Evolutionary conservation across 2,113 vertebrate genomes (phyloP).

Genomic region (Ptyas mucosa): DNA sequence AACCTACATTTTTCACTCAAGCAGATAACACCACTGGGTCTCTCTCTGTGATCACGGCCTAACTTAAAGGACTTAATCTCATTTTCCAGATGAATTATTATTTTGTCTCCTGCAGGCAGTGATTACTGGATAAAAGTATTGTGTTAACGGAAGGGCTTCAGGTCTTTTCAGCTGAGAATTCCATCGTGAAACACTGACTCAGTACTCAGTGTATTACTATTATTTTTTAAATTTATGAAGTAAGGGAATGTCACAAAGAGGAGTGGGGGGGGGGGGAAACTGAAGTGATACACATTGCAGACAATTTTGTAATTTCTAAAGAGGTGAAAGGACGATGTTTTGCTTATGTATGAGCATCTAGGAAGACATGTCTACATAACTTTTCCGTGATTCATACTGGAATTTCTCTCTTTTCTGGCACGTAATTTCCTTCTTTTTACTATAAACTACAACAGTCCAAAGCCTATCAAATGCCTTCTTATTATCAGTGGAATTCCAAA

Average conservation of each 20-base stretch:
- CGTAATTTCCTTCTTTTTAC: not conserved
- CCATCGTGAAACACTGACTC: conserved; percentile 21
- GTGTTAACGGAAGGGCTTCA: conserved; percentile 71
- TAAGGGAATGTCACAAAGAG: conserved; percentile 46
- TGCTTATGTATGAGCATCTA: conserved; percentile 14
- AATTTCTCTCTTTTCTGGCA: conserved; percentile 40
- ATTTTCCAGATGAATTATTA: conserved; percentile 83
- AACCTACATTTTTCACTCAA: conserved; percentile 68
- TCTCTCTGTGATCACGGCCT: conserved; percentile 72
- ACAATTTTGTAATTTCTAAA: conserved; percentile 61
- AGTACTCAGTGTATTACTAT: conserved; percentile 26
- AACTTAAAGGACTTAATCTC: conserved; percentile 81
- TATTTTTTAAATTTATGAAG: conserved; percentile 17
- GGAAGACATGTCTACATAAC: conserved; percentile 33
- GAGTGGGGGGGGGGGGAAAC: conserved; percentile 14
- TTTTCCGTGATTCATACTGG: conserved; percentile 45
- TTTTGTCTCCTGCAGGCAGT: conserved; percentile 79
- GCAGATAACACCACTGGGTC: conserved; percentile 68
- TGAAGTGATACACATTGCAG: conserved; percentile 55
- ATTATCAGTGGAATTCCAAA: conserved; percentile 3
- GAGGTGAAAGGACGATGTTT: conserved; percentile 42
- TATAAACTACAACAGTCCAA: not conserved
- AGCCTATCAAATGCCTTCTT: not conserved
- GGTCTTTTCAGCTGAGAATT: conserved; percentile 58
- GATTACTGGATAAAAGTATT: conserved; percentile 78